phyloP scores from a whole-genome alignment of 1,140 invertebrate genomes.

The Cherax destructor region DNA sequence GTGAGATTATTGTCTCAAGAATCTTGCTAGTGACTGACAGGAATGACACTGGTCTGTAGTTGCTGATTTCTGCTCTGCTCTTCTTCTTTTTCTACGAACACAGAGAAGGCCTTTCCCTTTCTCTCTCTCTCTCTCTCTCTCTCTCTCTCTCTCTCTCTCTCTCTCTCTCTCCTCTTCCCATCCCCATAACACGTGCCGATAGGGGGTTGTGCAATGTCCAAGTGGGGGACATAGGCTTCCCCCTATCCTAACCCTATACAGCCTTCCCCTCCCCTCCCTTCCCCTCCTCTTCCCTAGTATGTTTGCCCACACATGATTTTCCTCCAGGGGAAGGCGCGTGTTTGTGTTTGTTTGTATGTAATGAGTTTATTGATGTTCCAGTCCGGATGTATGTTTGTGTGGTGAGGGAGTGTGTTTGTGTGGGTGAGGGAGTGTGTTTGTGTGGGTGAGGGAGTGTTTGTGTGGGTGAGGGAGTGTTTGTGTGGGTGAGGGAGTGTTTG shows the following conservation, averaged over 20 bases:
- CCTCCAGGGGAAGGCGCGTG: neutral
- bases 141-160: constrained; percentile 1
- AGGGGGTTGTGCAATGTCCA: neutral
- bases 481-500: no score
- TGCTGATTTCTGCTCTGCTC: no score
- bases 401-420: neutral
- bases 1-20: no score
- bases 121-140: constrained; percentile 15
- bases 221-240: neutral
- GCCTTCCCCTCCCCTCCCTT: neutral
- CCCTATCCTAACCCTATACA: neutral
- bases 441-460: no score
- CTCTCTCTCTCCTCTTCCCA: neutral
- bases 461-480: no score
- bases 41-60: no score
- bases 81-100: no score
- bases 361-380: constrained; percentile 36
- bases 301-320: neutral
- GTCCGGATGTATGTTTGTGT: neutral
- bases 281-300: neutral
- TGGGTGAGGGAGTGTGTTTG: no score
- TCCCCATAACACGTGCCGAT: neutral
- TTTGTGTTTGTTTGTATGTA: constrained; percentile 31
- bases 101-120: no score
- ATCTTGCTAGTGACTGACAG: no score